These are phyloP conservation scores for Drosophila bocqueti DNA, from an alignment of 1,140 invertebrate genomes.

Conservation along the genomic window DNA sequence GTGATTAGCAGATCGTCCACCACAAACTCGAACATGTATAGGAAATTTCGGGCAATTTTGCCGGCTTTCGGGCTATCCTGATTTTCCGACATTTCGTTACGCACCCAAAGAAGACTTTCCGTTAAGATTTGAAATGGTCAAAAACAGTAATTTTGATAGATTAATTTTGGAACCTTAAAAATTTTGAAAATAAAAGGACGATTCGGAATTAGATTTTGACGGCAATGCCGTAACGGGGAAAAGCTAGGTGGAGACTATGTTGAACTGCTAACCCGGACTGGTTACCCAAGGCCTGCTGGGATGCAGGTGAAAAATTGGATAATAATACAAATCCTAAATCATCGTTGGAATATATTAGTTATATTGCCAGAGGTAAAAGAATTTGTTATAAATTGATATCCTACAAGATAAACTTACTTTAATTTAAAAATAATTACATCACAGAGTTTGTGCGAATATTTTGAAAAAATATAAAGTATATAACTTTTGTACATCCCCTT, in stretches of 20 bases:
- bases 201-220: not conserved
- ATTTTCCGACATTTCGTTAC: conserved; percentile 1
- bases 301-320: too few relatives aligned
- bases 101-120: not conserved
- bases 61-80: not conserved
- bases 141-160: not conserved
- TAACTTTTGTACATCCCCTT: not conserved
- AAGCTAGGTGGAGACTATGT: not conserved
- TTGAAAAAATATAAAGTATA: too few relatives aligned
- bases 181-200: not conserved
- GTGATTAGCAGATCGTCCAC: conserved; percentile 79
- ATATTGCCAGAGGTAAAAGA: not conserved
- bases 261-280: not conserved
- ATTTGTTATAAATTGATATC: too few relatives aligned
- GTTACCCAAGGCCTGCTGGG: not conserved
- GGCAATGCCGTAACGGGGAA: not conserved
- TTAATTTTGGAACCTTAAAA: not conserved
- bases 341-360: not conserved
- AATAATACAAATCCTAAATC: not conserved
- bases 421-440: too few relatives aligned
- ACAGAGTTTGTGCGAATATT: too few relatives aligned
- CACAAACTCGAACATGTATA: conserved; percentile 83
- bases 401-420: too few relatives aligned
- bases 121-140: not conserved
- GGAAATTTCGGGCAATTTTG: conserved; percentile 38